Evolutionary conservation across 2,888 invertebrate genomes (phyloP), one percentile per base, ranked within the genome.

Genomic region (Plemyria rubiginata): DNA sequence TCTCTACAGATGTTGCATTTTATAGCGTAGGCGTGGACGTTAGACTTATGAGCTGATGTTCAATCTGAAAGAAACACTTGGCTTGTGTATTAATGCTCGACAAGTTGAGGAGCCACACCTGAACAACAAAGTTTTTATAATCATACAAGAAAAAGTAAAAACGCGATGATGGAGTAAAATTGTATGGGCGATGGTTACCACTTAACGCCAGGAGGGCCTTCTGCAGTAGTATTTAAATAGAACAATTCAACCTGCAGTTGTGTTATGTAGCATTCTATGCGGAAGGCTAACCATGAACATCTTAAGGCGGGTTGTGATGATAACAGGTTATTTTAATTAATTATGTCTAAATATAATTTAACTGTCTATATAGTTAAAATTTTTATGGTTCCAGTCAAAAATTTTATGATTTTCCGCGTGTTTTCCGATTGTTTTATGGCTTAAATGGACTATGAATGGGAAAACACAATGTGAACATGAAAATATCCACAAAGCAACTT

Each of bases 31-130:
- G 60, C 59, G 67, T 70, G 59, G 70, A 66, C 57, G 59, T 59
- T n/a, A 41, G 62, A 67, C 36, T 38, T 0, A 41, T 22, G 1
- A 2, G 22, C 13, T 45, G 52, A 67, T 56, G 60, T 54, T 54
- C 36, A 50, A 61, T 58, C 53, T 54, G 40, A 60, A 57, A 61
- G 55, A 65, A 66, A 59, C 58, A 62, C 60, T 65, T 65, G 49
- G 48, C 51, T 62, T 59, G 46, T 16, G 11, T 49, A 45, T 51
- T 51, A 53, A 49, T 40, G 40, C 50, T 43, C 48, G 61, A 28
- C 56, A 36, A 51, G 22, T 29, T 54, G 50, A 66, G 12, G 46
- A 48, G 32, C 49, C 49, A 32, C 38, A 51, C 22, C 51, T 51
- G 51, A 22, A 22, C 22, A 22, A 22, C 22, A 22, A 22, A 22